Base-by-base conservation (phyloP, 2,113 vertebrate genomes). In the Patagioenas fasciata region DNA sequence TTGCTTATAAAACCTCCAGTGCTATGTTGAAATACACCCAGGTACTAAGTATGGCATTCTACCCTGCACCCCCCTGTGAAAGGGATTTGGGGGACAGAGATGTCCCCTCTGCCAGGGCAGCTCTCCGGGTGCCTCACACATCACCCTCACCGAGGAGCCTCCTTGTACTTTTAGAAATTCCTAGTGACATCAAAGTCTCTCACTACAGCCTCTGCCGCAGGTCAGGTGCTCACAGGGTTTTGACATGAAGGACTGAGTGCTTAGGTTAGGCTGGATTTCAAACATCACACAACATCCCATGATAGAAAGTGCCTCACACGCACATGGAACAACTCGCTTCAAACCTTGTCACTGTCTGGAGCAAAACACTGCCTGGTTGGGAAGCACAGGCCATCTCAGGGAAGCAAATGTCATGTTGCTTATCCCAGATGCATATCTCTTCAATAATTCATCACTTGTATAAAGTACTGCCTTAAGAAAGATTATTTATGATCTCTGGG, bases 41-140 rank as follows among this genome's bases (percentile, higher is more conserved):
- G 5, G 20, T 6, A 13, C 16, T 57, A 0, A 0, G 15, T 48
- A 12, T 5, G 19, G 50, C 10, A 10, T 9, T 50, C 17, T 64
- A 62, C 21, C 48, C 32, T n/a, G 13, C 5, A 2, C 2, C 25
- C 2, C 10, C 47, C 34, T 3, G 2, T 13, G 24, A 53, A 61
- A 89, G 15, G 42, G 23, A 29, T 20, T 29, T 13, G 4, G 48
- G 64, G 8, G 20, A 9, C 17, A 67, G 23, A 70, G 28, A 29
- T 11, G 25, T 0, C 3, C 17, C 7, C 1, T 2, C 3, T 10
- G 20, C 47, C 61, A 40, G 32, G 14, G 34, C 60, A 78, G 23
- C 54, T 65, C 74, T 91, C 7, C 56, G 29, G 32, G 15, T 61
- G 26, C 32, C 26, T 79, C 66, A 25, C 34, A 47, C 25, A 11